Evolutionary conservation across 2,888 invertebrate genomes (phyloP).

Genomic region (Hypercompe scribonia): DNA sequence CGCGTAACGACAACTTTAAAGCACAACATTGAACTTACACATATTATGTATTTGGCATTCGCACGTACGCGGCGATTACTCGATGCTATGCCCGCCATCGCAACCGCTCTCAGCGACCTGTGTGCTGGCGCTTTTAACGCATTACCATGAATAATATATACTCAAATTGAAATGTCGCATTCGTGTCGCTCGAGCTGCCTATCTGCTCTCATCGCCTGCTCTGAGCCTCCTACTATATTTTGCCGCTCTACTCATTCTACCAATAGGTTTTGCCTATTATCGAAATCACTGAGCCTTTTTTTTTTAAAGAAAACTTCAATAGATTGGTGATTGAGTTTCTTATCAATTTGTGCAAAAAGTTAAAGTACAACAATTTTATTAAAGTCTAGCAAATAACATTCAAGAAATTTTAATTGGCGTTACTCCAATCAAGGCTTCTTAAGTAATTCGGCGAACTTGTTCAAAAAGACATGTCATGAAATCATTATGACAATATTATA

Average conservation of each 20-base stretch:
- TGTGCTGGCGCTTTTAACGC: constrained; percentile 84
- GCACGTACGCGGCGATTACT: constrained; percentile 82
- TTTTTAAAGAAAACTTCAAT: constrained; percentile 56
- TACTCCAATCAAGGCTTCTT: background rate
- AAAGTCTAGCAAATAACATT: background rate
- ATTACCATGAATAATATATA: constrained; percentile 87
- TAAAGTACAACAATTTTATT: constrained; percentile 14
- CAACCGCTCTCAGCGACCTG: constrained; percentile 73
- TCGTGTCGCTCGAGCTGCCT: constrained; percentile 80
- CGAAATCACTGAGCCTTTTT: constrained; percentile 66
- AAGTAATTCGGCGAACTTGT: constrained; percentile 31
- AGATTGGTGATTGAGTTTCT: constrained; percentile 51
- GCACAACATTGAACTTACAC: constrained; percentile 82
- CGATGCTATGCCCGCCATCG: constrained; percentile 61
- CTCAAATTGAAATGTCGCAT: constrained; percentile 86
- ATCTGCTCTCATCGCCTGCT: constrained; percentile 68
- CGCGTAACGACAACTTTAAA: constrained; percentile 84
- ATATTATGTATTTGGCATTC: constrained; percentile 73
- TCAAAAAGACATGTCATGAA: constrained; percentile 31
- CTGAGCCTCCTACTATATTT: constrained; percentile 73
- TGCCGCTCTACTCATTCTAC: constrained; percentile 70
- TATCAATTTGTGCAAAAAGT: constrained; percentile 33
- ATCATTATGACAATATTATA: constrained; percentile 52
- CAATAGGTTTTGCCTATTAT: constrained; percentile 82
- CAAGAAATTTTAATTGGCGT: constrained; percentile 21